phyloP scores from a whole-genome alignment of 2,113 vertebrate species.

The Odocoileus virginianus region DNA sequence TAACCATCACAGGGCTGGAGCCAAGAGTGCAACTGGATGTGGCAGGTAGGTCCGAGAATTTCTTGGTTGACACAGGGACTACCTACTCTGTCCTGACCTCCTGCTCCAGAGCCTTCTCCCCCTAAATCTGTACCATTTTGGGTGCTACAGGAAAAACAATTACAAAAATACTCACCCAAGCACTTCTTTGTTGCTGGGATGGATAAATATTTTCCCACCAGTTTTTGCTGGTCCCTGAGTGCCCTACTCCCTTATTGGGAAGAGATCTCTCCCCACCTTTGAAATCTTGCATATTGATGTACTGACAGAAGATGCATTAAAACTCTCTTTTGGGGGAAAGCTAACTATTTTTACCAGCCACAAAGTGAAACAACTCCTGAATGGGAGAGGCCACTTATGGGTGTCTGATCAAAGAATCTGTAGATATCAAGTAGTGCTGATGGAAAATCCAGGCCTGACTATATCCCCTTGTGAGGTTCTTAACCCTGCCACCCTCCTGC shows the following conservation, averaged over 20 bases:
- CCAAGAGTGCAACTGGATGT: background rate
- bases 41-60: background rate
- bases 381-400: background rate
- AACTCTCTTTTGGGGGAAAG: background rate
- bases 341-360: background rate
- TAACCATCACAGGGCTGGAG: background rate
- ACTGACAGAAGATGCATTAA: background rate
- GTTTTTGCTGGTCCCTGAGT: background rate
- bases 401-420: background rate
- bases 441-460: background rate
- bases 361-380: background rate
- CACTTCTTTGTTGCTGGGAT: background rate
- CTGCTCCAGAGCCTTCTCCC: background rate
- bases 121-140: background rate
- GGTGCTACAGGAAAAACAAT: background rate
- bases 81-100: background rate
- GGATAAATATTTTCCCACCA: background rate
- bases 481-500: background rate
- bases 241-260: background rate
- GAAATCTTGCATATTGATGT: background rate
- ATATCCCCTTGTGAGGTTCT: background rate
- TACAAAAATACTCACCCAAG: background rate
- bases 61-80: background rate
- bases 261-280: background rate
- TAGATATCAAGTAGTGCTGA: background rate